Conservation (phyloP, 2,888 invertebrate species). For the Masnerella sp. region DNA sequence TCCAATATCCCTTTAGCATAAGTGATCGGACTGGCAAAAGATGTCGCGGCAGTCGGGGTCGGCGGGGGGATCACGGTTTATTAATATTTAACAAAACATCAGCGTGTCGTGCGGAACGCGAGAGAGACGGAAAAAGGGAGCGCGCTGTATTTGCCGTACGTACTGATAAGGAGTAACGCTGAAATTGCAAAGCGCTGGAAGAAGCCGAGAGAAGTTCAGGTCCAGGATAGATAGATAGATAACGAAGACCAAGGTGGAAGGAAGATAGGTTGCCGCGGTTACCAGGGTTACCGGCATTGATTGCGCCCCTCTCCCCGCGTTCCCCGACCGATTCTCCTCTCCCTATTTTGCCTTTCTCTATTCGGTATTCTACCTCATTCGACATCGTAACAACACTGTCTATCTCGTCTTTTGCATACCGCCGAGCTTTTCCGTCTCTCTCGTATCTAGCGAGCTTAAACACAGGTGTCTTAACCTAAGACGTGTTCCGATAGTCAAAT, state of each 20-base stretch:
- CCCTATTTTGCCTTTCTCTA: constrained; percentile 55
- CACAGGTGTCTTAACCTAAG: constrained; percentile 22
- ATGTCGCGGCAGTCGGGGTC: too few relatives aligned
- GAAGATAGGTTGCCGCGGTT: constrained; percentile 74
- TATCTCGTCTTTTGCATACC: constrained; percentile 57
- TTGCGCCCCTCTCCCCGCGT: constrained; percentile 71
- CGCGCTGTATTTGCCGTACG: constrained; percentile 28
- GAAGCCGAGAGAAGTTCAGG: constrained; percentile 59
- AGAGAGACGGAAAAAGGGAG: constrained; percentile 5
- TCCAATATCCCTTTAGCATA: too few relatives aligned
- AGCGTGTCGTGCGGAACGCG: not conserved
- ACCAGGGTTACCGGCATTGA: constrained; percentile 77
- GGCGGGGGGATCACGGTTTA: constrained; percentile 20
- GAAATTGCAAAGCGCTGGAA: constrained; percentile 52
- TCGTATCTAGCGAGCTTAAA: not conserved
- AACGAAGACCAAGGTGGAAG: constrained; percentile 64
- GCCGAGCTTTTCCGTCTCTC: constrained; percentile 20
- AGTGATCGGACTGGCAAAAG: too few relatives aligned
- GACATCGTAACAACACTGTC: constrained; percentile 56
- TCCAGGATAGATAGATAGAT: constrained; percentile 67
- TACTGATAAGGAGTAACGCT: constrained; percentile 50
- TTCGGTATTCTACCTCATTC: constrained; percentile 46
- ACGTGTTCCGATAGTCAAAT: constrained; percentile 17
- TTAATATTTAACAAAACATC: constrained; percentile 49
- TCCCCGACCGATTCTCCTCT: constrained; percentile 29